Evolutionary conservation across 2,113 vertebrate genomes (phyloP), one percentile per base, ranked within the genome.

Genomic region (Sterna hirundo): DNA sequence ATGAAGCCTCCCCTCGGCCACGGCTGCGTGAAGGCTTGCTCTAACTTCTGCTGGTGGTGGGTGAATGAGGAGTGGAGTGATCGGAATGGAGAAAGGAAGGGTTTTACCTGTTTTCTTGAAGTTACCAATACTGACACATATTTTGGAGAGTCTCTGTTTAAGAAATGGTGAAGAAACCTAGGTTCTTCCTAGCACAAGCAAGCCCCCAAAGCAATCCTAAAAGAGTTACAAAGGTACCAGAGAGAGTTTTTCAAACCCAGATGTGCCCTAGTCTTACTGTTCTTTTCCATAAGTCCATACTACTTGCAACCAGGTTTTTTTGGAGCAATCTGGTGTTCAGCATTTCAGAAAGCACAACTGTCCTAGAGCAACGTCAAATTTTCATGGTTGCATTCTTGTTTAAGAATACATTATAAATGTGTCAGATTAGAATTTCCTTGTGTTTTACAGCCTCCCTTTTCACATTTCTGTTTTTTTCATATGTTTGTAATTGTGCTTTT

Each of bases 401-500:
- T 58, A 88, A 81, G 38, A 82, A 18, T 47, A 6, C 11, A 3
- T 75, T 40, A 21, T 15, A 62, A 57, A 57, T 8, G 44, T 2
- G 0, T 36, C 78, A 69, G 52, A 26, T 22, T 46, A 58, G 27
- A 21, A 10, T 64, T 64, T 12, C 17, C 25, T 26, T 49, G 19
- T 74, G 55, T 38, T 62, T 38, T 47, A 25, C 68, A 72, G 29
- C 32, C 42, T 85, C 51, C 11, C 29, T n/a, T 38, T 51, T 52
- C 51, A 72, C 27, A 12, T 11, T 26, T 27, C 65, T 62, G 27
- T 11, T 46, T 55, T 70, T 23, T 32, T 85, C 17, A 51, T 38
- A 3, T n/a, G 38, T 72, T 71, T 91, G 22, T 72, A 25, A 62
- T 64, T 36, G 40, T 90, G 62, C 29, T 97, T 72, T 97, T 72